Evolutionary conservation across 2,113 vertebrate species (phyloP), one percentile per base, ranked within the genome.

Genomic region (Brachyistius frenatus): DNA sequence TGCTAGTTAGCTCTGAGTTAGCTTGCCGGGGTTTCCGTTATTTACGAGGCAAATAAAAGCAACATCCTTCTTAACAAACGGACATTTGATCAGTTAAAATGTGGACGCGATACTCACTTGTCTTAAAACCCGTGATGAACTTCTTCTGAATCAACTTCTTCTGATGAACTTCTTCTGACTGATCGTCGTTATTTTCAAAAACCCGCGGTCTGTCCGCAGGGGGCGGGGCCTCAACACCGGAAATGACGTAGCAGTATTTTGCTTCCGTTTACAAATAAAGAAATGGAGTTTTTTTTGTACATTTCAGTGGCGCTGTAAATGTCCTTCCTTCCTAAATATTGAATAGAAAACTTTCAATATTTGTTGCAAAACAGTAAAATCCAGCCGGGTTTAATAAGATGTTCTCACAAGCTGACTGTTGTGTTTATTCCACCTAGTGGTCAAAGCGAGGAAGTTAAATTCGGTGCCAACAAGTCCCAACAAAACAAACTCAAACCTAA

Each of bases 141-240:
- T 37, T 23, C 23, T 23, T 23, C 23, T 23, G 23, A 23, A 1
- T 23, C 23, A 23, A 23, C 0, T 14, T 52, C 2, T 23, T 31
- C 1, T 13, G 5, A 23, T 31, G 13, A 14, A 23, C 0, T 14
- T 52, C 2, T 23, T 31, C 1, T 13, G 5, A 1, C 31, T 31
- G 16, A 14, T 8, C 3, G 61, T 50, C 52, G 57, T 77, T 85
- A 83, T 76, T 86, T 91, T 92, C 67, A 90, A 91, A 93, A 79
- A 75, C 74, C 46, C 87, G 89, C 92, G 92, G 84, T 80, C 14
- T 44, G 47, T 2, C 16, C 0, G 0, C 4, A 37, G 47, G 44
- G 9, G 81, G 73, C 60, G 72, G 78, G 36, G 9, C 7, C 37
- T 7, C 0, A 16, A 36, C 6, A 41, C 66, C 75, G 87, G 90